A percentile compares a stretch with the other conserved stretches of the same genome.
phyloP scores from a whole-genome alignment of 1,140 invertebrate genomes.

The Tetragnatha versicolor region DNA sequence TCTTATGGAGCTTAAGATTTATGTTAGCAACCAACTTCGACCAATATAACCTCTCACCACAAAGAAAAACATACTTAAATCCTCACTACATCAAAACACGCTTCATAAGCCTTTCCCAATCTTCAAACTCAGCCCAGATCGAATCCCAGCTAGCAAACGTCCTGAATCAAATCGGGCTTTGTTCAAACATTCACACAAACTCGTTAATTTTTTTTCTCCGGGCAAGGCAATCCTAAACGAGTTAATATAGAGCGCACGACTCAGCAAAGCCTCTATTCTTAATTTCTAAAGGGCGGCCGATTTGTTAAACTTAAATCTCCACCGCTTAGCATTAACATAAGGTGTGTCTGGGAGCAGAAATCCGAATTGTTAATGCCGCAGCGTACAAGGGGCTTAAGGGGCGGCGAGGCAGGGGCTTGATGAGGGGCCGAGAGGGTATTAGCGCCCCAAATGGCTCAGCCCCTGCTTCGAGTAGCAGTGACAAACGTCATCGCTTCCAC shows the following conservation, averaged over 20 bases:
- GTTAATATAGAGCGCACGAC: background rate
- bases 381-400: conserved; percentile 23
- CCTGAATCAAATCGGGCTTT: no score
- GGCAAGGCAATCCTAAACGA: background rate
- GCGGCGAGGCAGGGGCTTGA: background rate
- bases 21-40: no score
- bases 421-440: conserved; percentile 42
- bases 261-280: conserved; percentile 38
- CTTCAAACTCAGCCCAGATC: no score
- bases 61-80: no score
- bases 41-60: no score
- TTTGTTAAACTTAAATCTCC: conserved; percentile 51
- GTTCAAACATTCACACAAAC: no score
- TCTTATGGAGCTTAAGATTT: no score
- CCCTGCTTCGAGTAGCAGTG: conserved; percentile 46
- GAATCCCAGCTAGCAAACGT: no score
- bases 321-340: conserved; percentile 42
- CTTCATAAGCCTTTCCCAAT: no score
- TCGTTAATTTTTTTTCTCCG: background rate
- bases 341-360: conserved; percentile 41
- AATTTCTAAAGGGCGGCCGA: conserved; percentile 25
- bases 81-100: no score
- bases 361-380: conserved; percentile 50
- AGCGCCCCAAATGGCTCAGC: conserved; percentile 31
- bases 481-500: conserved; percentile 53